These are phyloP conservation scores for Pterois miles DNA, from an alignment of 2,797 vertebrate species.

Conservation along the genomic window DNA sequence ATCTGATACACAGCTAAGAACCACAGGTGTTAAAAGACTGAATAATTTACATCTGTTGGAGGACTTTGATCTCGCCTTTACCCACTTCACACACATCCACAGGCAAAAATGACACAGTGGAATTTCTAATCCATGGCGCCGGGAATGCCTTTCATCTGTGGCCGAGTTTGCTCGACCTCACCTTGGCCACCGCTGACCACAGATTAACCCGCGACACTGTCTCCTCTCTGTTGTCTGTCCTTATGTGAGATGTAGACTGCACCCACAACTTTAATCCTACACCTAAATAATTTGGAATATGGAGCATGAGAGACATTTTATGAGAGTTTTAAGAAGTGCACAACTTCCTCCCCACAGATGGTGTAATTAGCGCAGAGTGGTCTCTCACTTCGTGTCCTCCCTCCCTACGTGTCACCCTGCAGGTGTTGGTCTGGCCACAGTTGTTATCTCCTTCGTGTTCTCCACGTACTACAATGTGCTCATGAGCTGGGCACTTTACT, in stretches of 20 bases:
- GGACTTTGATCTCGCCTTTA: slow-evolving; percentile 32
- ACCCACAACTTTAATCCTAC: background rate
- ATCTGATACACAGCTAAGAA: slow-evolving; percentile 14
- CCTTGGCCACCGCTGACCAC: background rate
- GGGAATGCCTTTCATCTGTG: slow-evolving; percentile 36
- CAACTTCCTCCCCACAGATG: slow-evolving; percentile 1
- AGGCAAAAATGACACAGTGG: background rate
- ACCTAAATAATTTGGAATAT: background rate
- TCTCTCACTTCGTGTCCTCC: slow-evolving; percentile 22
- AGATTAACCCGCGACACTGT: background rate
- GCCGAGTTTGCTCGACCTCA: background rate
- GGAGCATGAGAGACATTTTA: background rate
- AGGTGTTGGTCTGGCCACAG: slow-evolving; percentile 84
- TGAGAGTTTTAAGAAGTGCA: background rate
- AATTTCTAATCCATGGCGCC: slow-evolving; percentile 40
- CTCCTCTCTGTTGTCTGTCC: background rate
- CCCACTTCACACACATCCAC: slow-evolving; percentile 4
- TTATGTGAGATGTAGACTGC: background rate
- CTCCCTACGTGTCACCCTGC: slow-evolving; percentile 45
- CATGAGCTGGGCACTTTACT: slow-evolving; percentile 82
- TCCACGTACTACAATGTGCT: slow-evolving; percentile 85
- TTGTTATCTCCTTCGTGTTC: slow-evolving; percentile 81
- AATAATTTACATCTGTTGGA: slow-evolving; percentile 46
- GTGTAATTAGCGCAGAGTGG: background rate
- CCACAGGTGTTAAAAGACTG: slow-evolving; percentile 32